Evolutionary conservation across 2,888 invertebrate genomes (phyloP), one percentile per base, ranked within the genome.

Genomic region (Philhelius pedissequus): DNA sequence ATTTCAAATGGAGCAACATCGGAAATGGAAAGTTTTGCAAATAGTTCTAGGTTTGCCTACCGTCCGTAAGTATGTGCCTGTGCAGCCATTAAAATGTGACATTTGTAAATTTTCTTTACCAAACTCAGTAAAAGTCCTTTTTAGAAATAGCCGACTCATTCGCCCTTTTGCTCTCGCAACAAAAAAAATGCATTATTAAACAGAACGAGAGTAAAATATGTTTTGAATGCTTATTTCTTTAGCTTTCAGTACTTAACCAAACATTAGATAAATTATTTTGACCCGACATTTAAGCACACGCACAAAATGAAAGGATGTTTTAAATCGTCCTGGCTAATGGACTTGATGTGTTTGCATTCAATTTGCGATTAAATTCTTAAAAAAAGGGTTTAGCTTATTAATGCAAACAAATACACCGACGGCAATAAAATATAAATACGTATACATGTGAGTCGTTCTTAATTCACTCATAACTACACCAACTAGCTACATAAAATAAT

Each of bases 1-100:
- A 79, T 84, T 79, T 70, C 66, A 45, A 84, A 79, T 70, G 70
- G 79, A 56, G 38, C 83, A 79, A 54, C 75, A 75, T 75, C 79
- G 79, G 79, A 80, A 84, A 80, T 80, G 84, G 70, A 84, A 84
- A 84, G 84, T 84, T 84, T 84, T 75, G 71, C 80, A 80, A 84
- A 84, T 84, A 84, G 84, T 79, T 68, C 40, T 45, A n/a, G n/a
- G n/a, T n/a, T 43, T 74, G 60, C 74, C 74, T 64, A 32, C 54
- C 54, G 38, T 11, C 60, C 50, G 58, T 69, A 74, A 54, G 4
- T 38, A 15, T 38, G 15, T 38, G 48, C 38, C 62, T 64, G 54
- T 56, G 78, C 66, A 56, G 80, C 84, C 75, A 75, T 84, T 84
- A 75, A 80, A 84, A 84, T 80, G 84, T 70, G 84, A 84, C 84